Percentiles rank a stretch among this genome's conserved stretches.
phyloP scores from a whole-genome alignment of 2,888 invertebrate species.

The Calameuta idolon region DNA sequence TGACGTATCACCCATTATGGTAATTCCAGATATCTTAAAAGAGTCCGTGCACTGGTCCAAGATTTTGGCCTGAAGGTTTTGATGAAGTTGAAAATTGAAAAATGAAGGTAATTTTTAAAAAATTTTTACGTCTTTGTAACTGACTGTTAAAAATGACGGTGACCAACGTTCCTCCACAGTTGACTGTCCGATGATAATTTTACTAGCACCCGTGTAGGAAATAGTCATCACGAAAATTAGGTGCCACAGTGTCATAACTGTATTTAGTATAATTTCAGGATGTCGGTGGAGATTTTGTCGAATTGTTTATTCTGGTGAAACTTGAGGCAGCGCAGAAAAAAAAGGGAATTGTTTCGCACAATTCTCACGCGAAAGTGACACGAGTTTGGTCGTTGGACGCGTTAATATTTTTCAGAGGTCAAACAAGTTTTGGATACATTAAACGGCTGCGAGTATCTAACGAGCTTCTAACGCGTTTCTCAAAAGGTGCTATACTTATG shows the following conservation, averaged over 20 bases:
- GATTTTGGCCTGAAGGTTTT: not conserved
- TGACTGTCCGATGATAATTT: not conserved
- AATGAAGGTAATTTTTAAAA: not conserved
- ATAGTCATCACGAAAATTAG: not conserved
- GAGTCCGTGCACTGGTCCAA: not conserved
- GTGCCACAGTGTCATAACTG: not conserved
- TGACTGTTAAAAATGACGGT: not conserved
- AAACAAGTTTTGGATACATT: not conserved
- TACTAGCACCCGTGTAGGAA: not conserved
- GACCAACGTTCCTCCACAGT: not conserved
- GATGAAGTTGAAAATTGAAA: not conserved
- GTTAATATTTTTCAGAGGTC: not conserved
- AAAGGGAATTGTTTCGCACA: not conserved
- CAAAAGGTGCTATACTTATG: not conserved
- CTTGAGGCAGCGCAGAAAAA: not conserved
- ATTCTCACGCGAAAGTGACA: not conserved
- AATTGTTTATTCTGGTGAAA: not conserved
- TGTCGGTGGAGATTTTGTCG: not conserved
- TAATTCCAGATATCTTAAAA: not conserved
- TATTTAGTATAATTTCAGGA: not conserved
- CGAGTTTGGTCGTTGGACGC: not conserved
- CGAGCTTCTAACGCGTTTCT: not conserved
- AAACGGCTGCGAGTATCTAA: not conserved
- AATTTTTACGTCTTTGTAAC: not conserved
- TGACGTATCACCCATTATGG: not conserved